Evolutionary conservation across 2,113 vertebrate species (phyloP), one percentile per base, ranked within the genome.

Genomic region (Chamaea fasciata): DNA sequence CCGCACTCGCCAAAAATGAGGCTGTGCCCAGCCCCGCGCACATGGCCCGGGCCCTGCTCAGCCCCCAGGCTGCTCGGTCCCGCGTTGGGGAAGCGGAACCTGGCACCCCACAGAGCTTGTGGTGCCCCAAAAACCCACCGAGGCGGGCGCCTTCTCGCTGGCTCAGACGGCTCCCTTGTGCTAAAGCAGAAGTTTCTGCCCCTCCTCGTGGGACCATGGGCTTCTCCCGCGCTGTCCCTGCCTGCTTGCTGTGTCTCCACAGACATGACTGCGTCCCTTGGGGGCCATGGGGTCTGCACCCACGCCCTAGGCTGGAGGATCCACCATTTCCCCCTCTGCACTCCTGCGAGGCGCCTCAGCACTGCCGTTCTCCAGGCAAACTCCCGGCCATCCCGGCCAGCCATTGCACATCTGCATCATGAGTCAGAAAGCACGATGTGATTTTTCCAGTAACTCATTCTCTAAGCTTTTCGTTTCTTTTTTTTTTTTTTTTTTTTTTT

Each of bases 361-460:
- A 0, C 73, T 44, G 39, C 60, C 1, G 0, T 33, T 56, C 63
- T 39, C 59, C 84, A 41, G 77, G 30, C 74, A 83, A 70, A 67
- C 42, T 44, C 55, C 1, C 0, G 4, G 63, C 44, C 2, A 3
- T 33, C 47, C 68, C 31, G 0, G 47, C 49, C 67, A 52, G 79
- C 63, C 42, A 27, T 6, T 42, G 75, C 86, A 90, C 86, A 93
- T 93, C 92, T 92, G 92, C 59, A 73, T 30, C 15, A 0, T 3
- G 1, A 59, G 13, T 35, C 71, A 78, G 67, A 50, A 57, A 55
- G 17, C 50, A 39, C 22, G 5, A 87, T 86, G 67, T 47, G 71
- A 20, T 88, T 95, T 96, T 96, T 95, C 88, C 96, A 93, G 39
- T 94, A 85, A 92, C 87, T 92, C 91, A 92, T 56, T 55, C 82